These are phyloP conservation scores for Tachuris rubrigastra DNA, from an alignment of 2,113 vertebrate genomes.

Conservation along the genomic window DNA sequence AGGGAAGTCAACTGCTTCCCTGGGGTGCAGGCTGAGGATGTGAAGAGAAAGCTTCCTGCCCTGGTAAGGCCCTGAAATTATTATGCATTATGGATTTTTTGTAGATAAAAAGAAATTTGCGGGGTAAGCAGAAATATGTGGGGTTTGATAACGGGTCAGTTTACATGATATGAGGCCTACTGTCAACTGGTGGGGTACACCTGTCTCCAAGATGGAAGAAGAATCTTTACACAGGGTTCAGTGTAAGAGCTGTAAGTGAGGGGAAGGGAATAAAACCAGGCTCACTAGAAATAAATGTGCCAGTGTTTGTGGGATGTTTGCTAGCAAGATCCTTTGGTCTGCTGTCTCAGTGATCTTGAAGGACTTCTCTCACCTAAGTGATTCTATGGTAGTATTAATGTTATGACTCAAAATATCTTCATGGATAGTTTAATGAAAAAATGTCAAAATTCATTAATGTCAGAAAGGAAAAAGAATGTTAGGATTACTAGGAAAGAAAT, in stretches of 20 bases:
- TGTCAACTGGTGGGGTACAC: too few species aligned
- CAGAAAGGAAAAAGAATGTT: background rate
- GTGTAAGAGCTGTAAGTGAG: background rate
- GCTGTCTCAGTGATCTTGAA: background rate
- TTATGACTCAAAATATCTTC: background rate
- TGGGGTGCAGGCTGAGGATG: background rate
- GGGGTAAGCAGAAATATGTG: background rate
- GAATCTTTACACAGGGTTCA: background rate
- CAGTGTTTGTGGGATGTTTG: background rate
- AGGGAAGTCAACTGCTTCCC: background rate
- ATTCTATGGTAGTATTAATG: background rate
- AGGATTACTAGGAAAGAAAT: background rate
- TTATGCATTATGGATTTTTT: background rate
- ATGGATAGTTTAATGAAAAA: background rate
- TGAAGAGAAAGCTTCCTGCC: background rate
- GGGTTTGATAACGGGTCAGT: background rate
- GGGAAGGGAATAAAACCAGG: background rate
- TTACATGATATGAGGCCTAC: background rate
- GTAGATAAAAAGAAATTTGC: background rate
- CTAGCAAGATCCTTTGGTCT: background rate
- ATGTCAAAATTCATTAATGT: background rate
- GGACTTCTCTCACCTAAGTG: background rate
- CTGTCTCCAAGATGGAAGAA: background rate
- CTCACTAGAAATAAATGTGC: background rate
- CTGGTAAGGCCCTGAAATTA: background rate